These are phyloP conservation scores for Sebastes cheni DNA, from an alignment of 2,797 vertebrate genomes.

Conservation along the genomic window DNA sequence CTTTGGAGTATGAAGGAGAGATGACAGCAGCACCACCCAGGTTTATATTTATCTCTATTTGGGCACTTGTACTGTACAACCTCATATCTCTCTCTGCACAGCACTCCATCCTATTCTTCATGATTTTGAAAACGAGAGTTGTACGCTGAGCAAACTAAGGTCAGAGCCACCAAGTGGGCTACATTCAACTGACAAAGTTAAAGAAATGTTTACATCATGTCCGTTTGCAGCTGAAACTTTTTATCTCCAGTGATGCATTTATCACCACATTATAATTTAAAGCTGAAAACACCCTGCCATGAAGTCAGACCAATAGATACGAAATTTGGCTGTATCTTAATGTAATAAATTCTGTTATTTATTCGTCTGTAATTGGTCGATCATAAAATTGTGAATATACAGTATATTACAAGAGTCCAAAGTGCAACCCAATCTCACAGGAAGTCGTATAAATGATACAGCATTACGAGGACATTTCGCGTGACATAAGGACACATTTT, in stretches of 20 bases:
- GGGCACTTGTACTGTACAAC: slow-evolving; percentile 32
- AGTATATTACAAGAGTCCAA: background rate
- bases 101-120: background rate
- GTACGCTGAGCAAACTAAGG: background rate
- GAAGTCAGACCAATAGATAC: background rate
- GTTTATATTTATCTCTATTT: slow-evolving; percentile 50
- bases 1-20: slow-evolving; percentile 14
- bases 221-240: background rate
- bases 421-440: background rate
- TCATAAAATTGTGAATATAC: background rate
- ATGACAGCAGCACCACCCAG: slow-evolving; percentile 10
- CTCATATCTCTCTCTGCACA: slow-evolving; percentile 22
- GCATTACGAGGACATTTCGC: too few relatives aligned
- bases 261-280: background rate
- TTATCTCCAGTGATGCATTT: background rate
- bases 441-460: too few relatives aligned
- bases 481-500: too few relatives aligned
- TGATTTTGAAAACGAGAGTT: slow-evolving; percentile 16
- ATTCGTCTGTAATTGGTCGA: background rate
- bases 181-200: background rate
- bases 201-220: background rate
- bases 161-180: slow-evolving; percentile 14
- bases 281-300: background rate
- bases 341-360: background rate
- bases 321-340: background rate